Percentiles rank a stretch among this genome's conserved stretches.
phyloP scores from a whole-genome alignment of 2,113 vertebrate species.

The Phoenicopterus ruber region DNA sequence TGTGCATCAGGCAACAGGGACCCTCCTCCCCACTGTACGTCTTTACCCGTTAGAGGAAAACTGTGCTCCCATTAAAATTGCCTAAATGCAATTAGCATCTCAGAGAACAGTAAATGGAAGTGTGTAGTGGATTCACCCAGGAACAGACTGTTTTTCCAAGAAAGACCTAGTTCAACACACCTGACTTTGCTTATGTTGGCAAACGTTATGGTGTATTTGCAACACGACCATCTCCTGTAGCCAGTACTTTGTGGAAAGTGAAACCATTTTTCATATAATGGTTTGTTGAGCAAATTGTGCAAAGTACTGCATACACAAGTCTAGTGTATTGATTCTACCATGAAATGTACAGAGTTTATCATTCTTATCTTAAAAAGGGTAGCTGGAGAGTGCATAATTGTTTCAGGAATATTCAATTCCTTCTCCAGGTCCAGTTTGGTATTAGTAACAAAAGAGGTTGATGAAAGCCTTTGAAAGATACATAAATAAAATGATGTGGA shows the following conservation, averaged over 20 bases:
- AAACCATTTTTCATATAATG: background rate
- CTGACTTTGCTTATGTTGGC: background rate
- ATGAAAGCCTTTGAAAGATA: background rate
- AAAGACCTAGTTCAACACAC: background rate
- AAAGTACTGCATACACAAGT: background rate
- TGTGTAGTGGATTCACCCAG: background rate
- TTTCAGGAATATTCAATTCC: background rate
- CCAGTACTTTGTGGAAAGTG: background rate
- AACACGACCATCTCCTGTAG: background rate
- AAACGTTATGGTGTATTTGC: fast-evolving
- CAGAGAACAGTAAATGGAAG: background rate
- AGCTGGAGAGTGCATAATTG: background rate
- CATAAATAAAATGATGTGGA: background rate
- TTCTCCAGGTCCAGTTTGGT: background rate
- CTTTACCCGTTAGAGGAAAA: background rate
- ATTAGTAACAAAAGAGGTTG: background rate
- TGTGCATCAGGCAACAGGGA: background rate
- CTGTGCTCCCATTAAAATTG: background rate
- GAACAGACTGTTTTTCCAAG: background rate
- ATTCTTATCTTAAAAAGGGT: background rate
- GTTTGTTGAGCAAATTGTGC: background rate
- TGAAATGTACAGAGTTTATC: background rate
- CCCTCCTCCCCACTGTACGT: background rate
- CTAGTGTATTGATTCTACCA: background rate
- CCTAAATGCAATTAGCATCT: background rate